Base-by-base conservation (phyloP, 2,113 vertebrate genomes). In the Plestiodon gilberti region DNA sequence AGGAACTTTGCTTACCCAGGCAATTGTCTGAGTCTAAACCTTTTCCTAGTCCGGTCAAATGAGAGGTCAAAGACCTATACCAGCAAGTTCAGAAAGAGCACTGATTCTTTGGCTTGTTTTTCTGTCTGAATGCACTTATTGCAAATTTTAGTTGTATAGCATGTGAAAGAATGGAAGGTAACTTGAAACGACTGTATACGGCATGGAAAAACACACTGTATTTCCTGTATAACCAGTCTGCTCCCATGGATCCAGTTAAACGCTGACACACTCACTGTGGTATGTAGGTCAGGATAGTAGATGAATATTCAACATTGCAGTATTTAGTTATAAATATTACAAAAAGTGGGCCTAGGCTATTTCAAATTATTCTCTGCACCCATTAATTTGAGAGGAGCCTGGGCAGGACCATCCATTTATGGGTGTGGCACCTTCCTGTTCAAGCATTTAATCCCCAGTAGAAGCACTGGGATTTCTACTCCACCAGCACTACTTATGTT, bases 221-320 rank as follows among this genome's bases (percentile, higher is more conserved):
- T 81, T 87, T 81, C 85, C 70, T 55, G 85, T 65, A 81, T 81
- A 87, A 87, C 85, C 78, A 65, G 85, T 87, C 85, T 81, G 59
- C 43, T 35, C 43, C 75, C 70, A 55, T 81, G 78, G 85, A 75
- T 65, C 57, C 70, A 65, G 55, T 65, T 61, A 87, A 87, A 81
- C 40, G 85, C 85, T 81, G 85, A 87, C 70, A 48, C n/a, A 87
- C 20, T 9, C 52, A 23, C 71, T 87, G 22, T 81, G 61, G 69
- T 74, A 87, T 87, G 78, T 87, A 81, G 85, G 78, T 81, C 70
- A 87, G 69, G 69, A 73, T 15, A 65, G 43, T n/a, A 81, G 59
- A 64, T 81, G 78, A 64, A 87, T 65, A 65, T 67, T 74, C 59
- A 81, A 38, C 9, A 38, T 65, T 81, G 40, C 13, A 38, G 43